Percentiles rank a stretch among this genome's conserved stretches.
These are phyloP conservation scores for Fistularia tabacaria DNA, from an alignment of 2,797 vertebrate species.

Conservation along the genomic window DNA sequence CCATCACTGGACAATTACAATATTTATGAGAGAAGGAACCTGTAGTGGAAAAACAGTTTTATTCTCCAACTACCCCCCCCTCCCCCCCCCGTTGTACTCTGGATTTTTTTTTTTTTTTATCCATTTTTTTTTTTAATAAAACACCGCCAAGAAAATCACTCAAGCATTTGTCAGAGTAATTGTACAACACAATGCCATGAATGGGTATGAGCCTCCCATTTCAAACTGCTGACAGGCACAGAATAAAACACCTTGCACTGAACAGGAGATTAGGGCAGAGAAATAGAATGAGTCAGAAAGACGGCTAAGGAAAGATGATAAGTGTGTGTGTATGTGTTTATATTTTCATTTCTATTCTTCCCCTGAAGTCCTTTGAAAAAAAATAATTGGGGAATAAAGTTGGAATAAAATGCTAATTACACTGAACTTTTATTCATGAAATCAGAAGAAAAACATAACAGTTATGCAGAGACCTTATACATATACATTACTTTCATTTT, in stretches of 20 bases:
- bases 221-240: constrained; percentile 75
- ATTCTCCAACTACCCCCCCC: no score
- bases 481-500: no score
- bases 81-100: constrained; percentile 39
- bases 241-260: constrained; percentile 70
- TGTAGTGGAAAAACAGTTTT: no score
- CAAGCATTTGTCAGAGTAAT: constrained; percentile 83
- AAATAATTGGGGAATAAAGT: constrained; percentile 16
- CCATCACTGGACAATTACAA: no score
- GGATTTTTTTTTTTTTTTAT: constrained; percentile 47
- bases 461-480: not conserved
- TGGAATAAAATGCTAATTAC: constrained; percentile 53
- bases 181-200: constrained; percentile 81
- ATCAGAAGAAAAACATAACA: constrained; percentile 34
- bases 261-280: constrained; percentile 68
- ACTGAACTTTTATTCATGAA: constrained; percentile 45
- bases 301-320: constrained; percentile 42
- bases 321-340: constrained; percentile 17
- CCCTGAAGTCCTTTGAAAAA: constrained; percentile 39
- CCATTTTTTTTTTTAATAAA: constrained; percentile 75
- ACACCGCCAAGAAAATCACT: constrained; percentile 78
- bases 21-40: no score
- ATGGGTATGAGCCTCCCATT: constrained; percentile 77
- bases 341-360: constrained; percentile 43
- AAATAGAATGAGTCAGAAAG: constrained; percentile 48